A percentile compares a stretch with the other conserved stretches of the same genome.
phyloP scores from a whole-genome alignment of 2,888 invertebrate species.

The Drosophila macrospina region DNA sequence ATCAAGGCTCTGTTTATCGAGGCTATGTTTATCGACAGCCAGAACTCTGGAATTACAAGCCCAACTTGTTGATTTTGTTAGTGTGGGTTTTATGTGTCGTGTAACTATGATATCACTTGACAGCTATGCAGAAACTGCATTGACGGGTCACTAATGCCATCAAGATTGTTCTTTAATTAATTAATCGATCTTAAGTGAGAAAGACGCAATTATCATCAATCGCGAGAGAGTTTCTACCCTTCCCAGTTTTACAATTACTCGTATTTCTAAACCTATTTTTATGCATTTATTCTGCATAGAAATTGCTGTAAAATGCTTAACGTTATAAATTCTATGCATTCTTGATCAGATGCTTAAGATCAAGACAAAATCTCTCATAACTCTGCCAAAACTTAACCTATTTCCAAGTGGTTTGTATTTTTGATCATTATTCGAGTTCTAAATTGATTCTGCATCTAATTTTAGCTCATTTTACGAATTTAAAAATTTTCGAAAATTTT shows the following conservation, averaged over 20 bases:
- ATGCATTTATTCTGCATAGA: too few species aligned
- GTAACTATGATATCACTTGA: constrained; percentile 48
- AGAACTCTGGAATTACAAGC: constrained; percentile 36
- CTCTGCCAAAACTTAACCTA: too few species aligned
- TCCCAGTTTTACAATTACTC: neutral
- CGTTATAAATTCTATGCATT: too few species aligned
- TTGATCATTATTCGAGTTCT: too few species aligned
- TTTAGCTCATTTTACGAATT: too few species aligned
- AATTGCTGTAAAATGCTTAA: too few species aligned
- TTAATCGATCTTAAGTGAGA: constrained; percentile 33
- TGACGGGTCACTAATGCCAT: constrained; percentile 33
- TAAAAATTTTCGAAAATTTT: too few species aligned
- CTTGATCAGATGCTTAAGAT: too few species aligned
- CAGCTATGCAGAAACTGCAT: constrained; percentile 30
- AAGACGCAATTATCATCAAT: constrained; percentile 1
- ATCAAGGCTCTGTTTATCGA: constrained; percentile 20
- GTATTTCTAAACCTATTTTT: neutral
- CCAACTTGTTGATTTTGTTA: constrained; percentile 6
- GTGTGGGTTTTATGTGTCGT: constrained; percentile 9
- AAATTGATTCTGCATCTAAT: too few species aligned
- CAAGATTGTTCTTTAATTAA: constrained; percentile 38
- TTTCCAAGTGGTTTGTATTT: too few species aligned
- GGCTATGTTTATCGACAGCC: constrained; percentile 32
- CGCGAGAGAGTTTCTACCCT: neutral
- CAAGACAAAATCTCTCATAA: too few species aligned